Conservation (phyloP, 2,888 invertebrate species). For the Thymelicus sylvestris region DNA sequence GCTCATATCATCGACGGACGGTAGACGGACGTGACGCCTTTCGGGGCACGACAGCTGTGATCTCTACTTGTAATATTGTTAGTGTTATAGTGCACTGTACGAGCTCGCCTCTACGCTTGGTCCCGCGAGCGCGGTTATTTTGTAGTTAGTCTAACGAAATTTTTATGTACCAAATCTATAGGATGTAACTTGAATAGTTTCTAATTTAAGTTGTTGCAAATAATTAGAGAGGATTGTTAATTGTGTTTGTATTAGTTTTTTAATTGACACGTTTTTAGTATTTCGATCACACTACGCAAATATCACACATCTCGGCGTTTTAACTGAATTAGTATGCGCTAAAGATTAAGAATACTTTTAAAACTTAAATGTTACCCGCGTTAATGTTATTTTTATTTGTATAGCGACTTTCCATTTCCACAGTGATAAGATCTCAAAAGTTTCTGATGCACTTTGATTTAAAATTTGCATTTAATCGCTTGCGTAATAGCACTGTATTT, state of each 20-base stretch:
- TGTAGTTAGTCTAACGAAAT: conserved; percentile 82
- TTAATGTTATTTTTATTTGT: conserved; percentile 51
- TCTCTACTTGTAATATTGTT: conserved; percentile 80
- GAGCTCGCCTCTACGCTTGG: conserved; percentile 56
- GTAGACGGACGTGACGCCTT: conserved; percentile 53
- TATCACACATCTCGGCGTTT: conserved; percentile 71
- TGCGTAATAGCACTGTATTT: conserved; percentile 64
- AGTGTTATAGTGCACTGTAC: conserved; percentile 73
- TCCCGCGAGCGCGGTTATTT: conserved; percentile 66
- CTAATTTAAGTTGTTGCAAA: conserved; percentile 78
- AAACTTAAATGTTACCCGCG: conserved; percentile 58
- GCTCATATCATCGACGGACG: conserved; percentile 80
- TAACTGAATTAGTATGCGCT: conserved; percentile 54
- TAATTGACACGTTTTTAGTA: conserved; percentile 49
- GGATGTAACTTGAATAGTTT: conserved; percentile 75
- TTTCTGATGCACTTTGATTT: conserved; percentile 63
- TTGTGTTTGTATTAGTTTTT: conserved; percentile 74
- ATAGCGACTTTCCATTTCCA: conserved; percentile 56
- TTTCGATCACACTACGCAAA: conserved; percentile 56
- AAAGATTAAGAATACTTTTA: conserved; percentile 39
- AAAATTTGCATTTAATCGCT: conserved; percentile 64
- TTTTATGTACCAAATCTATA: conserved; percentile 83
- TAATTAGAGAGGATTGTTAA: conserved; percentile 78
- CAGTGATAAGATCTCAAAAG: conserved; percentile 59
- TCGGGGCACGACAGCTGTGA: conserved; percentile 79